Conservation (phyloP, 2,888 invertebrate genomes). For the Carterocephalus palaemon region DNA sequence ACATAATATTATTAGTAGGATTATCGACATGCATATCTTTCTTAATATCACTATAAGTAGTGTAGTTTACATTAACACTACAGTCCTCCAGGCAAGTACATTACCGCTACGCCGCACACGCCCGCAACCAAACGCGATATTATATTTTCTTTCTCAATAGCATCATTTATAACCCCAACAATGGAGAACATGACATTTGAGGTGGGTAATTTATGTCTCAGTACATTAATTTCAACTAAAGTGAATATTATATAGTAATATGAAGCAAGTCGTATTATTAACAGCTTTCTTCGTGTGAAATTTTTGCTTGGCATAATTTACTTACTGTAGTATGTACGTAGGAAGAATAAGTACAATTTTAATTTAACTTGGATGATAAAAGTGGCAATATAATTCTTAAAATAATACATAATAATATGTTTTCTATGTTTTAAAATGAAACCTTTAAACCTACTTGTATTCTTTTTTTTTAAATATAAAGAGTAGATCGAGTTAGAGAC, state of each 20-base stretch:
- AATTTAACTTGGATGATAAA: too few relatives aligned
- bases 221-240: constrained; percentile 24
- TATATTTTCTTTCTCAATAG: constrained; percentile 25
- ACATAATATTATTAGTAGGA: too few relatives aligned
- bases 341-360: too few relatives aligned
- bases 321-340: too few relatives aligned
- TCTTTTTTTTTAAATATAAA: too few relatives aligned
- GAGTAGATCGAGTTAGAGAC: too few relatives aligned
- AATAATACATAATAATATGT: too few relatives aligned
- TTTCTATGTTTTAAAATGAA: too few relatives aligned
- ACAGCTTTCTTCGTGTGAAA: constrained; percentile 15
- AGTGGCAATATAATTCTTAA: too few relatives aligned
- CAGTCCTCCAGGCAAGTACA: constrained; percentile 11
- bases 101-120: constrained; percentile 18
- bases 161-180: constrained; percentile 23
- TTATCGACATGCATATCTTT: too few relatives aligned
- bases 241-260: constrained; percentile 20
- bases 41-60: constrained; percentile 2
- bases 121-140: constrained; percentile 10
- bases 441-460: too few relatives aligned
- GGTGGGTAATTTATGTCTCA: constrained; percentile 22
- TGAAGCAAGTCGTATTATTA: not conserved
- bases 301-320: constrained; percentile 10
- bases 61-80: constrained; percentile 7
- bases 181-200: constrained; percentile 22